Evolutionary conservation across 1,140 invertebrate genomes (phyloP), one percentile per base, ranked within the genome.

Genomic region (Drosophila aff.): DNA sequence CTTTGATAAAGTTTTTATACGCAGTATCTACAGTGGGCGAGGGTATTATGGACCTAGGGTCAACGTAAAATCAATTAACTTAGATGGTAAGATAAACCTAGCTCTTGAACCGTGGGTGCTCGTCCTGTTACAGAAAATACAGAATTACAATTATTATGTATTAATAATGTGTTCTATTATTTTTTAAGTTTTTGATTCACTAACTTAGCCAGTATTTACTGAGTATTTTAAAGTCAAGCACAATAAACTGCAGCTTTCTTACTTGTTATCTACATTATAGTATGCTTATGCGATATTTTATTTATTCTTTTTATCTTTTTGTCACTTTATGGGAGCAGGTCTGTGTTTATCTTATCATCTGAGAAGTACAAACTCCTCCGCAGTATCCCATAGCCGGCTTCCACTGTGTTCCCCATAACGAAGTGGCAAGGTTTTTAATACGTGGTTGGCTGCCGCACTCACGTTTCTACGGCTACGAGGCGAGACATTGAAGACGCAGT

Each of bases 401-500:
- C 18, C 43, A 41, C 69, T 67, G 67, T 69, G 57, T 60, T 77
- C 59, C 38, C 41, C 67, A 46, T 28, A 41, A 38, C 36, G 44
- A 52, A 66, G 61, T 64, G 58, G 58, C 41, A 66, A 36, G 58
- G 61, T 53, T 73, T 73, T 73, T 68, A 73, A 52, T 73, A 43
- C 55, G 55, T 31, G 52, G 60, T 58, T 55, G 49, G 36, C 57
- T 41, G 46, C 4, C 41, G 36, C 53, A 44, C 74, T 78, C 63
- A 67, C 73, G 62, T 77, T 77, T 76, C 68, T 50, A 16, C 68
- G 31, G 69, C 13, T 49, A 68, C 36, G 46, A 60, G 23, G 41
- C 41, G 55, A 71, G 62, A 65, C 66, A 81, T 82, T 74, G 78
- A 76, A 74, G 72, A 55, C 49, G 76, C 69, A 64, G 53, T 38